A percentile compares a stretch with the other conserved stretches of the same genome.
phyloP scores from a whole-genome alignment of 2,113 vertebrate genomes.

The Rousettus leschenaultii region DNA sequence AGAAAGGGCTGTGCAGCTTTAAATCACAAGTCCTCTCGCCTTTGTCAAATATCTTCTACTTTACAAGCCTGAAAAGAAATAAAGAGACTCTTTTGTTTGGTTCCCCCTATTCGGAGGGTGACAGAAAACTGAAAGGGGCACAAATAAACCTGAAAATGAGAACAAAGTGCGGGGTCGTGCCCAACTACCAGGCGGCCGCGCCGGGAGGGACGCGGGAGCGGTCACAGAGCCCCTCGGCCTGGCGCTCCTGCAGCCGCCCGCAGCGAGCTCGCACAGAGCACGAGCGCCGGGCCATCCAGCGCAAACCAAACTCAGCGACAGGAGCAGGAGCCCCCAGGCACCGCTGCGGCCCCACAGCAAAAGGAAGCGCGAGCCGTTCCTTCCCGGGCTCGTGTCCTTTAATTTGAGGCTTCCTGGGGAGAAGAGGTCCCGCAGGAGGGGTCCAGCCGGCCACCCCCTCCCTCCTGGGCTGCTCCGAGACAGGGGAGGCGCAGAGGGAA shows the following conservation, averaged over 20 bases:
- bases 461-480: neutral
- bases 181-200: neutral
- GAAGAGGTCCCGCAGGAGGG: neutral
- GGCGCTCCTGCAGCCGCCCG: neutral
- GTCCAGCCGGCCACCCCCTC: neutral
- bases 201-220: neutral
- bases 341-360: neutral
- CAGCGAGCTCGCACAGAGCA: neutral
- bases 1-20: slow-evolving; percentile 86
- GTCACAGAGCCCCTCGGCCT: neutral
- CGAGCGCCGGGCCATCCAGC: neutral
- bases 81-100: slow-evolving; percentile 93
- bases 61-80: slow-evolving; percentile 93
- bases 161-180: slow-evolving; percentile 89
- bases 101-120: slow-evolving; percentile 84
- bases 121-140: slow-evolving; percentile 86
- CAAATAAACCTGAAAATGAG: slow-evolving; percentile 90
- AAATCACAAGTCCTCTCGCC: slow-evolving; percentile 88
- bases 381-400: neutral
- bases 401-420: neutral
- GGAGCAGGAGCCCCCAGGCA: neutral
- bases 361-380: neutral
- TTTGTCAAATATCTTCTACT: slow-evolving; percentile 93
- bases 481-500: fast-evolving
- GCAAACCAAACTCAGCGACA: neutral